Evolutionary conservation across 2,888 invertebrate species (phyloP).

Genomic region (Rhamphomyia laevipes): DNA sequence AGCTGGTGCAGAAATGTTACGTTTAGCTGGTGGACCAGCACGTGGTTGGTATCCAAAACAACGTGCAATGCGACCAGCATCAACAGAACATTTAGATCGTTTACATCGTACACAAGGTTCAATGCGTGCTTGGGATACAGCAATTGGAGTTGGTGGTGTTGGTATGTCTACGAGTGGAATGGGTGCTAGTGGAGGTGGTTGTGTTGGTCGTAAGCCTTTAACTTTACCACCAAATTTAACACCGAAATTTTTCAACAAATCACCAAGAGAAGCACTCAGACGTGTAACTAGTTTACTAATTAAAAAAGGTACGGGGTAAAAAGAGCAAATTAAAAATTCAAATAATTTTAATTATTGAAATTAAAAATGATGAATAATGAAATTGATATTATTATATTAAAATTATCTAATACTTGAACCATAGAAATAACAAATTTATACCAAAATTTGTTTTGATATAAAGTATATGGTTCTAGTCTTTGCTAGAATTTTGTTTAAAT

Average conservation of each 20-base stretch:
- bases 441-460: too few relatives aligned
- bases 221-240: conserved; percentile 82
- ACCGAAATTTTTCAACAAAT: conserved; percentile 82
- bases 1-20: conserved; percentile 66
- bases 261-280: conserved; percentile 73
- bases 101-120: conserved; percentile 39
- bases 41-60: conserved; percentile 76
- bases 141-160: conserved; percentile 31
- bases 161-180: conserved; percentile 38
- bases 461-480: too few relatives aligned
- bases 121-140: conserved; percentile 41
- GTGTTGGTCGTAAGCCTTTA: conserved; percentile 58
- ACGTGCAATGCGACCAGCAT: conserved; percentile 59
- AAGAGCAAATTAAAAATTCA: not conserved
- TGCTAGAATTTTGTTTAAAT: too few relatives aligned
- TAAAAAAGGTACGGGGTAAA: conserved; percentile 51
- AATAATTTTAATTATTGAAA: too few relatives aligned
- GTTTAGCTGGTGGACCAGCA: conserved; percentile 69
- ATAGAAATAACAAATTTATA: too few relatives aligned
- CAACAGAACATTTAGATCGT: conserved; percentile 75
- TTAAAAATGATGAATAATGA: too few relatives aligned
- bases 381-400: too few relatives aligned
- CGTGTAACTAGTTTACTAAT: conserved; percentile 82
- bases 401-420: too few relatives aligned
- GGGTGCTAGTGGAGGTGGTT: conserved; percentile 42